phyloP scores from a whole-genome alignment of 2,113 vertebrate genomes.

The Calcarius ornatus region DNA sequence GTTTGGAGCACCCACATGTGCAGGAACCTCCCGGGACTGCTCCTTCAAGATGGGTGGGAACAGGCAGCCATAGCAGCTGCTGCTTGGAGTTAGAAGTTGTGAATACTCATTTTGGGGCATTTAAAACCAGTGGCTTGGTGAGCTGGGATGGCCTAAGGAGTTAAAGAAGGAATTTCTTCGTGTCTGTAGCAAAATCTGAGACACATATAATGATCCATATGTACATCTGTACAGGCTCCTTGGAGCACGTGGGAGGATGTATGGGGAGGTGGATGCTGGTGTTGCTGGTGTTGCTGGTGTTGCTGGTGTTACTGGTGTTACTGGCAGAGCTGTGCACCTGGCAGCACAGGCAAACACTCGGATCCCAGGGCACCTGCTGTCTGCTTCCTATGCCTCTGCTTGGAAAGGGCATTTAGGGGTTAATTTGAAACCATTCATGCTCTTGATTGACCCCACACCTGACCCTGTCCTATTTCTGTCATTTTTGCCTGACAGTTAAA shows the following conservation, averaged over 20 bases:
- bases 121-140: not conserved
- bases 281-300: not conserved
- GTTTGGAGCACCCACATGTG: rapidly evolving
- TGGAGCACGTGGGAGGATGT: rapidly evolving
- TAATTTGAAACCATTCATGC: not conserved
- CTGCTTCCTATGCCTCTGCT: not conserved
- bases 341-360: rapidly evolving
- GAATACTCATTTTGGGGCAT: not conserved
- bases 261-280: not conserved
- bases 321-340: not conserved
- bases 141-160: not conserved
- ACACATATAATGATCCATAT: not conserved
- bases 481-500: slow-evolving; percentile 21
- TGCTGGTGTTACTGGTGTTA: not conserved
- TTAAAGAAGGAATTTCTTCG: not conserved
- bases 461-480: slow-evolving; percentile 34
- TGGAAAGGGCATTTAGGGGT: not conserved
- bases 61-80: not conserved
- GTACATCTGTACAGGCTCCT: not conserved
- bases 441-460: not conserved
- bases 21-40: not conserved
- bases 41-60: rapidly evolving
- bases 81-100: not conserved
- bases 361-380: not conserved
- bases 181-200: not conserved